Evolutionary conservation across 2,888 invertebrate genomes (phyloP).

Genomic region (Caenorhabditis sp.): DNA sequence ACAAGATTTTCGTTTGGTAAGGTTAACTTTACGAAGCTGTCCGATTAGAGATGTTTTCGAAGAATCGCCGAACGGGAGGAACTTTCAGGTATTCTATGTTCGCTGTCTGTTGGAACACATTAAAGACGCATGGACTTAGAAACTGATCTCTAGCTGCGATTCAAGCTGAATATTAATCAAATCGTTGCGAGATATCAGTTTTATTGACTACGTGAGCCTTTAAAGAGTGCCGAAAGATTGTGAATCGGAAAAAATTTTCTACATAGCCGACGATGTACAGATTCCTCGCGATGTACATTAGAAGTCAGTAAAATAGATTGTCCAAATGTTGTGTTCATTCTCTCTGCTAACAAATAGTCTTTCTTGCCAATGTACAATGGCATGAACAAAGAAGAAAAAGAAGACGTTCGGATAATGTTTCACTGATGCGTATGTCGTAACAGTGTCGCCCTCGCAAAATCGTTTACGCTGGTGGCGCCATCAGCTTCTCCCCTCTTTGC

Average conservation of each 20-base stretch:
- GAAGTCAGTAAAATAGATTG: neutral
- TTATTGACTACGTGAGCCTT: too few relatives aligned
- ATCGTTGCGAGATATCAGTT: too few relatives aligned
- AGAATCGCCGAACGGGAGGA: too few relatives aligned
- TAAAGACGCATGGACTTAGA: too few relatives aligned
- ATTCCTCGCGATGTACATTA: neutral
- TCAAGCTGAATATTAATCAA: too few relatives aligned
- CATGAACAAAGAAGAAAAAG: slow-evolving; percentile 21
- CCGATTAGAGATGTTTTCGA: too few relatives aligned
- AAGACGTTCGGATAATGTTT: slow-evolving; percentile 61
- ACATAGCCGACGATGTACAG: neutral
- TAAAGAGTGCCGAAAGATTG: too few relatives aligned
- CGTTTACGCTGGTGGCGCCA: slow-evolving; percentile 47
- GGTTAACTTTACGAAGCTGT: too few relatives aligned
- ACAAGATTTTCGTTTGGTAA: neutral
- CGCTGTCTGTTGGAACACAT: too few relatives aligned
- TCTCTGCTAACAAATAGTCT: slow-evolving; percentile 27
- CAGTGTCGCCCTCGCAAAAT: slow-evolving; percentile 53
- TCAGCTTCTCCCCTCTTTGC: slow-evolving; percentile 22
- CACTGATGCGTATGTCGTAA: slow-evolving; percentile 63
- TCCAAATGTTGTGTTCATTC: slow-evolving; percentile 33
- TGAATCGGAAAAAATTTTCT: too few relatives aligned
- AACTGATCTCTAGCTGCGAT: too few relatives aligned
- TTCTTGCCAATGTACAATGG: slow-evolving; percentile 36
- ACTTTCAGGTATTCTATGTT: too few relatives aligned